Conservation (phyloP, 2,113 vertebrate species). For the Silurus asotus region DNA sequence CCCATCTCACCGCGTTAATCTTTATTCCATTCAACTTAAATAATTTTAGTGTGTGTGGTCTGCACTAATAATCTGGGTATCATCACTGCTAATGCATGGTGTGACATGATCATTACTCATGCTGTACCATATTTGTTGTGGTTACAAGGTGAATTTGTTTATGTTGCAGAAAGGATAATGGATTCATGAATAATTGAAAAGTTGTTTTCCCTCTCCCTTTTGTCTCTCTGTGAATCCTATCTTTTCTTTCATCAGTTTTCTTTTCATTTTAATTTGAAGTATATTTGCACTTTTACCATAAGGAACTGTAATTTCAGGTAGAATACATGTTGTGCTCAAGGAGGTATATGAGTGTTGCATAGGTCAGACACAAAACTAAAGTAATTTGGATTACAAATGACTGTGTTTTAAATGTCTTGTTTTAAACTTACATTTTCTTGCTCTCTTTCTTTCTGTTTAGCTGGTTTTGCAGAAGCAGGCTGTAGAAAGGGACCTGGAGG, state of each 20-base stretch:
- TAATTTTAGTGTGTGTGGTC: not conserved
- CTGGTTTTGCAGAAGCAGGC: conserved; percentile 72
- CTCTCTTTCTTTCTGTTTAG: conserved; percentile 54
- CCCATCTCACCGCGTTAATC: not conserved
- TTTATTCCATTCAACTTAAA: not conserved
- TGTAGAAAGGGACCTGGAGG: conserved; percentile 70
- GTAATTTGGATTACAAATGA: not conserved
- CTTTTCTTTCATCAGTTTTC: not conserved
- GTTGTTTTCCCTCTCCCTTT: not conserved
- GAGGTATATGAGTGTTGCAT: not conserved
- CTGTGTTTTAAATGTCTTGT: not conserved
- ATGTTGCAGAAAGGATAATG: not conserved
- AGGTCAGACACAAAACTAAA: not conserved
- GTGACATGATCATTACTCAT: conserved; percentile 2
- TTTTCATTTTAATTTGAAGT: not conserved
- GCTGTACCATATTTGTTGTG: conserved; percentile 6
- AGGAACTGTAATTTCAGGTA: not conserved
- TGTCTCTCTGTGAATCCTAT: not conserved
- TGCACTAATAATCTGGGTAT: not conserved
- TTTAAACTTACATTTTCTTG: not conserved
- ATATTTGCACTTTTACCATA: not conserved
- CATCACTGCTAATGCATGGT: conserved; percentile 8
- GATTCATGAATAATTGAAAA: conserved; percentile 14
- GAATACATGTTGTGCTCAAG: not conserved
- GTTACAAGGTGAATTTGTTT: not conserved